These are phyloP conservation scores for Trichogramma pretiosum DNA, from an alignment of 1,140 invertebrate species.

Conservation along the genomic window DNA sequence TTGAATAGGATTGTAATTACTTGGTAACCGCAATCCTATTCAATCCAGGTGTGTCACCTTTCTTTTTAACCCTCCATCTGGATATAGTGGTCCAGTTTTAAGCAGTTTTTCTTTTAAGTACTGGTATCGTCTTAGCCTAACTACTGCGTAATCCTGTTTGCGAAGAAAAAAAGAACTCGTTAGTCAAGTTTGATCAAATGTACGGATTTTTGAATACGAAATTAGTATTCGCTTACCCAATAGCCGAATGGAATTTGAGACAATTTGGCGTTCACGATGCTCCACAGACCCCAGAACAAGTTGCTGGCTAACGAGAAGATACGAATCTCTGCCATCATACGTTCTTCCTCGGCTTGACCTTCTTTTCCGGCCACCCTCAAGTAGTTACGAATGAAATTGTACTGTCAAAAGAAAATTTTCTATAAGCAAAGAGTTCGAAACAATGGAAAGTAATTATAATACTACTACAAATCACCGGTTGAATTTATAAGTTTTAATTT, in stretches of 20 bases:
- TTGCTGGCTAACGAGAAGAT: conserved; percentile 81
- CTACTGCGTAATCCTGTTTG: conserved; percentile 53
- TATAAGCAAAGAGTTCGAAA: not conserved
- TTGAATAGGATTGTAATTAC: no score
- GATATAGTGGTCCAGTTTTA: conserved; percentile 23
- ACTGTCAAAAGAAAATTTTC: conserved; percentile 42
- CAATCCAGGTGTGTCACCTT: conserved; percentile 31
- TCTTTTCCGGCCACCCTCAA: conserved; percentile 44
- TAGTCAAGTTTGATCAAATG: not conserved
- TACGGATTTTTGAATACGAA: not conserved
- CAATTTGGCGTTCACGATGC: conserved; percentile 75
- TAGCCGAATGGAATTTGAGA: conserved; percentile 91
- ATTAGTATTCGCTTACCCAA: conserved; percentile 60
- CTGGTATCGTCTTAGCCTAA: conserved; percentile 49
- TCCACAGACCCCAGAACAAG: conserved; percentile 89
- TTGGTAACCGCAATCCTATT: no score
- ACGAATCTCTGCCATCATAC: conserved; percentile 64
- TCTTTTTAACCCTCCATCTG: conserved; percentile 29
- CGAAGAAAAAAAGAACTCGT: conserved; percentile 15
- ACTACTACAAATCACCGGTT: conserved; percentile 13
- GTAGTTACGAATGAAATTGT: conserved; percentile 53
- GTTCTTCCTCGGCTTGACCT: conserved; percentile 44
- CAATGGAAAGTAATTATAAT: not conserved
- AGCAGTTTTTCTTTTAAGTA: conserved; percentile 51
- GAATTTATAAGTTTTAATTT: conserved; percentile 6